phyloP scores from a whole-genome alignment of 30 jellyfish, hydroid and myxozoan species.

The Cassiopea xamachana region DNA sequence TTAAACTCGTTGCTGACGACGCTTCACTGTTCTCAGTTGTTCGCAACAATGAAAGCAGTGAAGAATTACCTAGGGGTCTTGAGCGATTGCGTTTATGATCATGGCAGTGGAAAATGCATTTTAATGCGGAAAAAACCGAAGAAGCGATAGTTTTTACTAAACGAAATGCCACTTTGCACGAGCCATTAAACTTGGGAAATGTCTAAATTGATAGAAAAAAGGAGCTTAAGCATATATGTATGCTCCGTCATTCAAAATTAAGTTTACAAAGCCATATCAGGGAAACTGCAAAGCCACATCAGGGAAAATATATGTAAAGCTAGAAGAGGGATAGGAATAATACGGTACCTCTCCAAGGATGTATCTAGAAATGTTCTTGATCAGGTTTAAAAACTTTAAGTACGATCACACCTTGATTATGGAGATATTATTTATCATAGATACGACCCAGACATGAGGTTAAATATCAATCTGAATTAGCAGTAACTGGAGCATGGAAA shows the following conservation, averaged over 20 bases:
- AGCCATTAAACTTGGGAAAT: neutral
- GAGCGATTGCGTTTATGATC: neutral
- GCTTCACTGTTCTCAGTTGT: neutral
- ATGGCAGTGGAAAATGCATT: neutral
- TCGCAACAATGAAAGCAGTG: neutral
- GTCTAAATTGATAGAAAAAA: neutral
- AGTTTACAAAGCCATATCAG: neutral
- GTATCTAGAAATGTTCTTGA: slow-evolving; percentile 26
- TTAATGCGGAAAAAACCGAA: neutral
- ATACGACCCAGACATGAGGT: neutral
- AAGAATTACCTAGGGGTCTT: neutral
- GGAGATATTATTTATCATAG: slow-evolving; percentile 18
- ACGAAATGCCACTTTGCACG: neutral
- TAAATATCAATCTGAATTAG: neutral
- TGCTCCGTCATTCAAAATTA: neutral
- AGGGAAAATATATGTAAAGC: neutral
- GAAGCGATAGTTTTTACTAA: neutral
- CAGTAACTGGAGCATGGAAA: slow-evolving; percentile 53
- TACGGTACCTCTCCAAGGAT: slow-evolving; percentile 8
- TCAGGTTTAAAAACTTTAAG: slow-evolving; percentile 11
- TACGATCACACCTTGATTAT: slow-evolving; percentile 13
- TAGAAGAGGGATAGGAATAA: slow-evolving; percentile 20
- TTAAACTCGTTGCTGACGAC: neutral
- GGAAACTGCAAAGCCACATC: too few relatives aligned
- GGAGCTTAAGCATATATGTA: neutral